These are phyloP conservation scores for Mycteria americana DNA, from an alignment of 2,797 vertebrate genomes.

Conservation along the genomic window DNA sequence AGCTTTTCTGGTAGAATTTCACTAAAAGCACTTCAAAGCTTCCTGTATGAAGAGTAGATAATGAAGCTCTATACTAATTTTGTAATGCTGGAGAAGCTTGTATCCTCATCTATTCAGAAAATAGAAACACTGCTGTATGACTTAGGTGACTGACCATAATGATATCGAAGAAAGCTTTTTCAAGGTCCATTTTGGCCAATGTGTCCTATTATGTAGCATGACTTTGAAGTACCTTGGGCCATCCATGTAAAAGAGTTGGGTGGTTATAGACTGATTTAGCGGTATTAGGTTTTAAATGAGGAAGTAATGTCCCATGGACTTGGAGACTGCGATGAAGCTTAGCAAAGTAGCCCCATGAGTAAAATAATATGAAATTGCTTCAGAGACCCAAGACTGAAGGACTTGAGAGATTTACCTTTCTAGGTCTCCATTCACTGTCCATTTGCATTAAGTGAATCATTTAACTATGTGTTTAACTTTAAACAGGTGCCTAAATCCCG, in stretches of 20 bases:
- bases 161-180: not conserved
- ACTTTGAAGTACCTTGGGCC: conserved; percentile 58
- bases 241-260: conserved; percentile 48
- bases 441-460: conserved; percentile 50
- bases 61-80: not conserved
- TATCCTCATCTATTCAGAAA: conserved; percentile 4
- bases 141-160: not conserved
- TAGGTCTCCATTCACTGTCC: conserved; percentile 32
- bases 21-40: not conserved
- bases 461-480: conserved; percentile 50
- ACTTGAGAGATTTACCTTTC: conserved; percentile 57
- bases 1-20: not conserved
- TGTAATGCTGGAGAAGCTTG: not conserved
- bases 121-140: not conserved
- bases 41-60: not conserved
- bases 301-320: conserved; percentile 59
- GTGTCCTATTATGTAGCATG: conserved; percentile 27
- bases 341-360: conserved; percentile 45
- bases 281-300: conserved; percentile 54
- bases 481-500: conserved; percentile 22
- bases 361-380: conserved; percentile 59
- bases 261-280: conserved; percentile 62
- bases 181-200: conserved; percentile 30
- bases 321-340: conserved; percentile 45
- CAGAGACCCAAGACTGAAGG: conserved; percentile 39